Evolutionary conservation across 2,113 vertebrate genomes (phyloP).

Genomic region (Halcyon malimbica): DNA sequence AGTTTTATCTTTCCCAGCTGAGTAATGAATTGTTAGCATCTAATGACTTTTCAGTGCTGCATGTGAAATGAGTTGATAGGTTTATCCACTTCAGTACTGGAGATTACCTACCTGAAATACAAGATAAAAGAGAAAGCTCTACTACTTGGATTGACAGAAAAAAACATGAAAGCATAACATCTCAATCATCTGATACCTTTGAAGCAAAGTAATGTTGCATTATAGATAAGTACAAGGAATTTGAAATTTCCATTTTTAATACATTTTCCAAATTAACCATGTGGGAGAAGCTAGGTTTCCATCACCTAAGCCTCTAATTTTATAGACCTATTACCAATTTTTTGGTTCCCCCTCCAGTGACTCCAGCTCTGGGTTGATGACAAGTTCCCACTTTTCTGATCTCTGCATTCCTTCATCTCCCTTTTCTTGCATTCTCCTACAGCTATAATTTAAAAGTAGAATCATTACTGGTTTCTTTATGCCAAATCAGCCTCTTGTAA

Average conservation of each 20-base stretch:
- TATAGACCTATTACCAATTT: neutral
- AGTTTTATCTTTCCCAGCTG: conserved; percentile 22
- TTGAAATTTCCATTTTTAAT: neutral
- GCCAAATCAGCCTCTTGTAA: neutral
- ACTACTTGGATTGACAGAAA: neutral
- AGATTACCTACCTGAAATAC: neutral
- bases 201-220: neutral
- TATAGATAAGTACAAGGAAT: neutral
- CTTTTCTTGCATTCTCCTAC: neutral
- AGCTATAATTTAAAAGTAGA: neutral
- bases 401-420: neutral
- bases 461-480: neutral
- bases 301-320: neutral
- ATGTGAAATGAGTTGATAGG: neutral
- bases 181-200: neutral
- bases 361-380: neutral
- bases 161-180: neutral
- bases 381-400: neutral
- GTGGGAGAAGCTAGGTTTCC: neutral
- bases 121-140: neutral
- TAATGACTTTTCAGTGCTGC: neutral
- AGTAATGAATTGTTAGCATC: conserved; percentile 1
- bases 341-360: neutral
- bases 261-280: neutral
- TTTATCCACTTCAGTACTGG: neutral